Percentiles rank a stretch among this genome's conserved stretches.
Conservation (phyloP, 2,113 vertebrate species). For the Austrofundulus limnaeus region DNA sequence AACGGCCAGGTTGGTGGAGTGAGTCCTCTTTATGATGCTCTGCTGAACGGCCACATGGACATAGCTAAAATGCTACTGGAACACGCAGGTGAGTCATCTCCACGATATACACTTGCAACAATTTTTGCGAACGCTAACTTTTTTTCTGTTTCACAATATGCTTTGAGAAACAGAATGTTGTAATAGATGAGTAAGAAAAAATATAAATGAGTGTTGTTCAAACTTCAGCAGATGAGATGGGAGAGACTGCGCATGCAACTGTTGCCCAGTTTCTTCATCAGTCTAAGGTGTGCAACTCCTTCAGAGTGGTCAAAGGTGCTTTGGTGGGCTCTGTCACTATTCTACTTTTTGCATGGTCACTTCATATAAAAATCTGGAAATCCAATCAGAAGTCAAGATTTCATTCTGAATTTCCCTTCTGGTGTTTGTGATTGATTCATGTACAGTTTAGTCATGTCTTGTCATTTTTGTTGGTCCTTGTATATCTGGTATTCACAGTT, state of each 20-base stretch:
- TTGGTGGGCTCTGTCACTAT: too few relatives aligned
- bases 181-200: not conserved
- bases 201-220: too few relatives aligned
- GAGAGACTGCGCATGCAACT: too few relatives aligned
- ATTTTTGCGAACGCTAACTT: not conserved
- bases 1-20: constrained; percentile 89
- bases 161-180: not conserved
- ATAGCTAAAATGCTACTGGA: constrained; percentile 92
- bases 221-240: too few relatives aligned
- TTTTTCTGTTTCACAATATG: not conserved
- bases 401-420: not conserved
- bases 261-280: too few relatives aligned
- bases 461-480: not conserved
- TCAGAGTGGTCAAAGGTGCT: too few relatives aligned
- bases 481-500: constrained; percentile 1
- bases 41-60: constrained; percentile 87
- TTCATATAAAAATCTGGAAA: not conserved
- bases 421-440: constrained; percentile 7
- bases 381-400: not conserved
- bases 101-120: not conserved
- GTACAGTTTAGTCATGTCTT: not conserved
- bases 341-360: too few relatives aligned
- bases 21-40: constrained; percentile 92
- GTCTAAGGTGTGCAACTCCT: too few relatives aligned
- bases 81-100: constrained; percentile 83